These are phyloP conservation scores for Smittia sp. DNA, from an alignment of 2,888 invertebrate species.

Conservation along the genomic window DNA sequence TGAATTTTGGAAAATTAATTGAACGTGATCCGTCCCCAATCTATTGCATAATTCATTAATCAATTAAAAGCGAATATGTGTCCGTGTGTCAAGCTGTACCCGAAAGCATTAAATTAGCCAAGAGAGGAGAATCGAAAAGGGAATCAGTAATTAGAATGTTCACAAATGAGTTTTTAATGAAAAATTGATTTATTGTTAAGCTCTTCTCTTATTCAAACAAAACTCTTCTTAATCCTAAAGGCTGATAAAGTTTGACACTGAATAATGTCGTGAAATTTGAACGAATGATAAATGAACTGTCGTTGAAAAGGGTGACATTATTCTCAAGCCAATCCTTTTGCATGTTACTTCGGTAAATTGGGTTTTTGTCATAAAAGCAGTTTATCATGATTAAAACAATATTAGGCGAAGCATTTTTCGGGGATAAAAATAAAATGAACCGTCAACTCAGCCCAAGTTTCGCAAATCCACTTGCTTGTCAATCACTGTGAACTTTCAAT, in stretches of 20 bases:
- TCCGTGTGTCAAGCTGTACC: not conserved
- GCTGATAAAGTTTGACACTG: too few relatives aligned
- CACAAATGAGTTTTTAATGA: not conserved
- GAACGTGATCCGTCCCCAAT: not conserved
- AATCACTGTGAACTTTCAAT: not conserved
- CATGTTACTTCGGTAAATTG: too few relatives aligned
- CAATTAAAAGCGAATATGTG: not conserved
- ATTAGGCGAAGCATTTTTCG: not conserved
- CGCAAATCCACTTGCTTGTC: not conserved
- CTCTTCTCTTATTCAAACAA: too few relatives aligned
- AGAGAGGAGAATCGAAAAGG: not conserved
- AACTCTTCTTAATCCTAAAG: too few relatives aligned
- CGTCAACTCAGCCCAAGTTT: not conserved
- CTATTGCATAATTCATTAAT: not conserved
- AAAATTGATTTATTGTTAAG: conserved; percentile 6
- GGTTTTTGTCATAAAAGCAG: too few relatives aligned
- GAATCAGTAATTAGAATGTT: not conserved
- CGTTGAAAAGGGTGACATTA: too few relatives aligned
- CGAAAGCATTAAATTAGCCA: not conserved
- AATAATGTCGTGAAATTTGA: too few relatives aligned
- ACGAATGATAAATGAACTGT: too few relatives aligned
- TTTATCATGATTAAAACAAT: conserved; percentile 1
- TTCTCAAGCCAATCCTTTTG: too few relatives aligned
- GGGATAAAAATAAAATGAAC: not conserved
- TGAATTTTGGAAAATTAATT: not conserved